Conservation (phyloP, 2,888 invertebrate genomes). For the Elysia crispata region DNA sequence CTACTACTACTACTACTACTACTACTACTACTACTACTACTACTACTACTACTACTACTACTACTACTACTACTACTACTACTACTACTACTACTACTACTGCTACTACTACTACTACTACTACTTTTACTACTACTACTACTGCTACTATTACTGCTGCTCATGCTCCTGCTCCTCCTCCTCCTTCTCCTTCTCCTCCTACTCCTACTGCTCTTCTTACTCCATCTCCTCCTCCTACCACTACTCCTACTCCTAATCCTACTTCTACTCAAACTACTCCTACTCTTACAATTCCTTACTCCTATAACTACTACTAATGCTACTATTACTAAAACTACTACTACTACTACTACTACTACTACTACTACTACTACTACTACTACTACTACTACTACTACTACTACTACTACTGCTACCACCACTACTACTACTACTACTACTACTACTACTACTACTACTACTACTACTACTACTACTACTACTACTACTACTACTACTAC, state of each 20-base stretch:
- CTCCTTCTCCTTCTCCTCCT: too few species aligned
- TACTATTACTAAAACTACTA: too few species aligned
- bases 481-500: slow-evolving; percentile 9
- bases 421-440: slow-evolving; percentile 1
- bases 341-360: too few species aligned
- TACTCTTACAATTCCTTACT: too few species aligned
- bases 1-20: too few species aligned
- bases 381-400: slow-evolving; percentile 9
- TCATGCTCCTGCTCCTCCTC: too few species aligned
- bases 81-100: slow-evolving; percentile 22
- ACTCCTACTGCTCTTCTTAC: too few species aligned
- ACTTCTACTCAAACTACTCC: too few species aligned
- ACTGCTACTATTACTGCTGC: too few species aligned
- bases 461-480: slow-evolving; percentile 9
- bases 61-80: slow-evolving; percentile 10
- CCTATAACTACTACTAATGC: too few species aligned
- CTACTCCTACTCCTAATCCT: too few species aligned
- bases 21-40: slow-evolving; percentile 3
- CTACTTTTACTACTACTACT: slow-evolving; percentile 1
- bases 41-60: slow-evolving; percentile 9
- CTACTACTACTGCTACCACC: background rate
- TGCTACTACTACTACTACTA: slow-evolving; percentile 19
- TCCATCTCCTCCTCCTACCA: too few species aligned
- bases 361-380: slow-evolving; percentile 4
- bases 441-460: slow-evolving; percentile 4